Evolutionary conservation across 2,113 vertebrate species (phyloP), one percentile per base, ranked within the genome.

Genomic region (Ctenomys sociabilis): DNA sequence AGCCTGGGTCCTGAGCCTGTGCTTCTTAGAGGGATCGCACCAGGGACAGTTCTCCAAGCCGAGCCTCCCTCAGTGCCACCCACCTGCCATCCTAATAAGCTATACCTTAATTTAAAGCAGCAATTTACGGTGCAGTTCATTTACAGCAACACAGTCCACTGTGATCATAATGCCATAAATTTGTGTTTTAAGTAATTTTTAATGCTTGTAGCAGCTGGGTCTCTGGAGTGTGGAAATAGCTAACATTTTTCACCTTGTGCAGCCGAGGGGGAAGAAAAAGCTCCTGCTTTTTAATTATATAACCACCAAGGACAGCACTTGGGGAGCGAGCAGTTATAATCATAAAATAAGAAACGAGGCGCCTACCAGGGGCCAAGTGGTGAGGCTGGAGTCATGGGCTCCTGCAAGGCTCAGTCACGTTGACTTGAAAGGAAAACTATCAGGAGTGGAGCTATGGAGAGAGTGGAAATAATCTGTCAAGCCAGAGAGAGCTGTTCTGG

Each of bases 161-260:
- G 97, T 96, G 98, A 98, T 98, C 98, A 96, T 96, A 95, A 94
- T 91, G 97, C 97, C 72, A 98, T 98, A 98, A 97, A 98, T 98
- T 98, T 98, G 97, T 97, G 97, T 98, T 98, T 98, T 98, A 98
- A 98, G 98, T 98, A 98, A 98, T 98, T 98, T 98, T 98, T 98
- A 98, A 98, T 98, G 98, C 97, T 98, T 93, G 90, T 52, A 98
- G 98, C 98, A 98, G 97, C 98, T 98, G 98, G 98, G 96, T 97
- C 98, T 98, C 96, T 98, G 98, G 97, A 98, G 98, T 98, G 98
- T 98, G 98, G 97, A 98, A 98, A 98, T 98, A 98, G 97, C 98
- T 97, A 95, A 97, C 98, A 97, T 98, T 98, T 98, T 98, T 98
- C 98, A 98, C 97, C 88, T 96, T 85, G 97, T 97, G 95, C 88